A percentile compares a stretch with the other conserved stretches of the same genome.
Evolutionary conservation across 2,888 invertebrate genomes (phyloP).

Genomic region (Lithophane ornitopus): DNA sequence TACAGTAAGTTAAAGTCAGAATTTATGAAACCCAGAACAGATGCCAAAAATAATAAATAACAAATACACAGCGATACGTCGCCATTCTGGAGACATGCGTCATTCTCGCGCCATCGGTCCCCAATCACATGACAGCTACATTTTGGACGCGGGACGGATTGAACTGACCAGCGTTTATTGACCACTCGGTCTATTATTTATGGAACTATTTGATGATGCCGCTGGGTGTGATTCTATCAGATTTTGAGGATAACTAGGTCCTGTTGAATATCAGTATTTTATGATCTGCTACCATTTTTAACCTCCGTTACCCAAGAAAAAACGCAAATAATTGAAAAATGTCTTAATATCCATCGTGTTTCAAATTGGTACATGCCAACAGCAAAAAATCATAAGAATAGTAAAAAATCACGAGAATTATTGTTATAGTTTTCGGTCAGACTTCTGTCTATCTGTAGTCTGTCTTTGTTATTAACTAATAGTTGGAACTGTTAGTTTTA

Average conservation of each 20-base stretch:
- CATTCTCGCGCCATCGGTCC: slow-evolving; percentile 42
- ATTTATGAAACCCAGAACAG: slow-evolving; percentile 10
- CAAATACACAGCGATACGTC: slow-evolving; percentile 40
- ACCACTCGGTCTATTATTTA: not conserved
- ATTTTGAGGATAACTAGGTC: not conserved
- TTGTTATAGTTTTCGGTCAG: not conserved
- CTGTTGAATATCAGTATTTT: not conserved
- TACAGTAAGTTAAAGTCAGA: not conserved
- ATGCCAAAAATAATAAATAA: slow-evolving; percentile 46
- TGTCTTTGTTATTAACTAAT: not conserved
- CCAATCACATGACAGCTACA: slow-evolving; percentile 26
- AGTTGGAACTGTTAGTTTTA: not conserved
- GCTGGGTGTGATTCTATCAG: not conserved
- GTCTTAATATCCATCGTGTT: not conserved
- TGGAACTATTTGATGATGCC: not conserved
- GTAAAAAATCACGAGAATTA: not conserved
- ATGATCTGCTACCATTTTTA: not conserved
- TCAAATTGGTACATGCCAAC: not conserved
- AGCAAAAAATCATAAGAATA: too few species aligned
- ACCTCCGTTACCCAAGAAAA: not conserved
- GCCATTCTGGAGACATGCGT: slow-evolving; percentile 23
- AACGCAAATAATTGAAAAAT: not conserved
- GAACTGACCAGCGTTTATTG: not conserved
- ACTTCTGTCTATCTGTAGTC: not conserved
- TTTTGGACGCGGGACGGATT: not conserved